Percentiles rank a stretch among this genome's conserved stretches.
These are phyloP conservation scores for Hymenopus coronatus DNA, from an alignment of 2,888 invertebrate genomes.

Conservation along the genomic window DNA sequence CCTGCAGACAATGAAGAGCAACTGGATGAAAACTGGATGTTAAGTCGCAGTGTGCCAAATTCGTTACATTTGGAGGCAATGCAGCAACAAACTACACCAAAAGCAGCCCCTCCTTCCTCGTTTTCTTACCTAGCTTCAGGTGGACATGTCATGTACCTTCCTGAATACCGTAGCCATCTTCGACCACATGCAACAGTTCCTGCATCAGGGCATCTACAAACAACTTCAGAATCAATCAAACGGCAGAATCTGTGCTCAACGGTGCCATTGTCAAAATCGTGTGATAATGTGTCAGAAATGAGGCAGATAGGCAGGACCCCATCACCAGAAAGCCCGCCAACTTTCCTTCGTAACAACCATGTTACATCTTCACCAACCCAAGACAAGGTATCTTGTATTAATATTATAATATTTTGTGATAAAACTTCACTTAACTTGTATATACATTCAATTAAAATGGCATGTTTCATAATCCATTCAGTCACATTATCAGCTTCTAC, in stretches of 20 bases:
- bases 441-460: too few species aligned
- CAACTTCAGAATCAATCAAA: neutral
- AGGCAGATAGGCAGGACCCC: slow-evolving; percentile 37
- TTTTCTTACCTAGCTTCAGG: slow-evolving; percentile 62
- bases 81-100: slow-evolving; percentile 44
- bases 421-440: too few species aligned
- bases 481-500: too few species aligned
- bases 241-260: neutral
- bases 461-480: too few species aligned
- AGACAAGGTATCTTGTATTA: neutral
- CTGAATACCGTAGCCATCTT: slow-evolving; percentile 45
- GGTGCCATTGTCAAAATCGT: slow-evolving; percentile 48
- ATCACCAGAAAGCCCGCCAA: slow-evolving; percentile 31
- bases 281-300: slow-evolving; percentile 47
- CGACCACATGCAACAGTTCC: neutral
- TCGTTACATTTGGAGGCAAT: slow-evolving; percentile 62
- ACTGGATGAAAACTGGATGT: slow-evolving; percentile 71
- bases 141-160: slow-evolving; percentile 79
- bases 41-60: slow-evolving; percentile 77
- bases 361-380: neutral
- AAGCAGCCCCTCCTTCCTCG: slow-evolving; percentile 32
- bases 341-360: neutral
- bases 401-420: too few species aligned
- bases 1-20: slow-evolving; percentile 38
- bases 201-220: neutral